Base-by-base conservation (phyloP, 64 coral and sea anemone genomes). In the Montipora sp. region DNA sequence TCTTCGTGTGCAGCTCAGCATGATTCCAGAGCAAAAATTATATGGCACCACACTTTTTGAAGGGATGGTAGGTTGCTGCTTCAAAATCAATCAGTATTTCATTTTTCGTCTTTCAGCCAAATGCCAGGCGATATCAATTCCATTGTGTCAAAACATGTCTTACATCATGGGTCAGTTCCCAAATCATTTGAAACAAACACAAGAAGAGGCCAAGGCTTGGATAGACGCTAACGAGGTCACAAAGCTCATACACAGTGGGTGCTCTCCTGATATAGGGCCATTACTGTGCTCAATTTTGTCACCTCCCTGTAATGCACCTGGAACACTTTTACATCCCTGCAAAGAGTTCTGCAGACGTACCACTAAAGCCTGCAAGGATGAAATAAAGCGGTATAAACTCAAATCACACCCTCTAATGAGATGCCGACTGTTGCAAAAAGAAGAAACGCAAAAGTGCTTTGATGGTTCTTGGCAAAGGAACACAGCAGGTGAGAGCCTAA, bases 231-330 rank as follows among this genome's bases (percentile, higher is more conserved):
- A 15, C 3, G 22, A 87, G 23, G 83, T 87, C 48, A 20, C 12
- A 66, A 93, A 67, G 13, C 90, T 98, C 6, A 23, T 98, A 20
- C 18, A 76, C 0, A 7, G 4, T 16, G 67, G 77, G 9, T 98
- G 96, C 65, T 95, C 93, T 18, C 57, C 79, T 7, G 53, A 84
- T 4, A 18, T 98, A 9, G 20, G 19, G 8, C 67, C n/a, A 18
- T 87, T 98, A 21, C 67, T 95, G 16, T 98, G 96, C 70, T 90
- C 80, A 7, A 7, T 87, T 45, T 95, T 90, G 12, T 79, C 87
- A 14, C 96, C 96, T 4, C 73, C 76, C 5, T 98, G 96, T 71
- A 86, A 77, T 19, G 67, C 27, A 1, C 48, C 46, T 15, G 45
- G 12, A 22, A 51, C 11, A 5, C 7, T 73, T 15, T 22, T 88